Percentiles rank a stretch among this genome's conserved stretches.
phyloP scores from a whole-genome alignment of 2,113 vertebrate genomes.

The Microcebus lehilahytsara region DNA sequence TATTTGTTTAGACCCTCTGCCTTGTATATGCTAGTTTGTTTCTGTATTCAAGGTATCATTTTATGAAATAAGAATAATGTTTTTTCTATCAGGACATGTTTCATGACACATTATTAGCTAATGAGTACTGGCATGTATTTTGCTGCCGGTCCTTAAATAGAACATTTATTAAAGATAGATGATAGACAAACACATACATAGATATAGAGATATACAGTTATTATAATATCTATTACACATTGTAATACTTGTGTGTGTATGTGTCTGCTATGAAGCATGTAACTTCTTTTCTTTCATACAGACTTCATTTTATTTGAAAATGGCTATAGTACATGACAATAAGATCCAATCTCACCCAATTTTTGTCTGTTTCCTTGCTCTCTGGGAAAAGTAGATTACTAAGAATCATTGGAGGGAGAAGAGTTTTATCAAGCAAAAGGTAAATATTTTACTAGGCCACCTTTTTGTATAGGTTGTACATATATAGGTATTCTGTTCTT shows the following conservation, averaged over 20 bases:
- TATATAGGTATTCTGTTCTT: too few species aligned
- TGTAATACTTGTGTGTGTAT: background rate
- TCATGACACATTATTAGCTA: background rate
- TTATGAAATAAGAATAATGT: background rate
- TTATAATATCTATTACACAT: background rate
- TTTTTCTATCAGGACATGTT: background rate
- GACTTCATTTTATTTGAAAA: slow-evolving; percentile 13
- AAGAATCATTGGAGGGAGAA: background rate
- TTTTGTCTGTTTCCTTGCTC: slow-evolving; percentile 12
- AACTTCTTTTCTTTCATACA: background rate
- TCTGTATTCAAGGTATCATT: background rate
- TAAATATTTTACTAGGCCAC: background rate
- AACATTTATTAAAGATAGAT: background rate
- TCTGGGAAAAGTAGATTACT: background rate
- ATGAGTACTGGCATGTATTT: background rate
- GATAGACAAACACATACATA: background rate
- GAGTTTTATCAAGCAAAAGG: background rate
- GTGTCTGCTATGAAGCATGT: background rate
- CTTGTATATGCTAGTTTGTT: background rate
- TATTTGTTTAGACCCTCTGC: background rate
- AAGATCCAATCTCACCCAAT: background rate
- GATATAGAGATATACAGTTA: background rate
- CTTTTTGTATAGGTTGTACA: too few species aligned
- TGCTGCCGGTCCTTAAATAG: background rate
- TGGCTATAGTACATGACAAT: background rate